Evolutionary conservation across 2,888 invertebrate genomes (phyloP), one percentile per base, ranked within the genome.

Genomic region (Napeogenes inachia): DNA sequence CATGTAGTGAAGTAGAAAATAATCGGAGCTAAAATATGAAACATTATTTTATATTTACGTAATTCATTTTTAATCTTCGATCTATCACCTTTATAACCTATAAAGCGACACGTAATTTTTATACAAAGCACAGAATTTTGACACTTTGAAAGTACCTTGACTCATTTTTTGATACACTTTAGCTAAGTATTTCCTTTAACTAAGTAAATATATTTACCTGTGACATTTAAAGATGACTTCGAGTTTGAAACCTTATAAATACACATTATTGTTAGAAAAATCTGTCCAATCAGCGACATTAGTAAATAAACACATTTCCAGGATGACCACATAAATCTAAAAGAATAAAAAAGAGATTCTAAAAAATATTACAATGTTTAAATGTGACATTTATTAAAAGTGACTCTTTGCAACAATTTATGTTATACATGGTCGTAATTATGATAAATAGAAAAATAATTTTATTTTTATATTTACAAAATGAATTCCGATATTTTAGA

Each of bases 1-100:
- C 83, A 81, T 0, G 86, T 78, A 0, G 83, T 84, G 0, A 71
- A 73, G 70, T 87, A 88, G 69, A 88, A 89, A 65, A 89, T 82
- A 13, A 84, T 68, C 45, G 85, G 77, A 0, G 85, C 89, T 89
- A 72, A 10, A 77, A 75, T 55, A 45, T 55, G 35, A 57, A 42
- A 58, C 45, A 45, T 50, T 59, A 53, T 57, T 13, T 13, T 50
- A 6, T 30, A 30, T 50, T 21, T 30, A 47, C 13, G 21, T 30
- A 2, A 30, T 30, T 2, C 12, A 30, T 50, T 21, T 21, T 30
- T 30, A 50, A 30, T 3, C 8, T 30, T 30, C 10, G 10, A 30
- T 8, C 21, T 0, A n/a, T n/a, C 1, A 21, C 21, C 21, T 21
- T 21, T 21, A 21, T 21, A 21, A 21, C 21, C 21, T 21, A 21